Evolutionary conservation across 2,797 vertebrate species (phyloP).

Genomic region (Sphenopsis melanotis): DNA sequence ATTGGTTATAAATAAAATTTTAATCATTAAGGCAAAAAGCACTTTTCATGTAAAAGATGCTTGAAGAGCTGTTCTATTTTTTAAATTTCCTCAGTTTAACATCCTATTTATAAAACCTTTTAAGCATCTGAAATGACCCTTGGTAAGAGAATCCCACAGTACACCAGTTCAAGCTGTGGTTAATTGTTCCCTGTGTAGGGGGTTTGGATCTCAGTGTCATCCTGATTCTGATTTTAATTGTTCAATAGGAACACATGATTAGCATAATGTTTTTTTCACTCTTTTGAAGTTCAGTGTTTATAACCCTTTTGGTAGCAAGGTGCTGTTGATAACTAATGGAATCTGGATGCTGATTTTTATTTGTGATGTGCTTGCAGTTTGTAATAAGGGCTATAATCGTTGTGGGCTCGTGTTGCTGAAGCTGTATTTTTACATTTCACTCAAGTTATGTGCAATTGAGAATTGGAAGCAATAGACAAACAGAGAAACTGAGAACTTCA

Average conservation of each 20-base stretch:
- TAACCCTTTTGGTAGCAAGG: background rate
- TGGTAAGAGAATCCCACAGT: background rate
- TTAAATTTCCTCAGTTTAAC: background rate
- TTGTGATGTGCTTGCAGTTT: background rate
- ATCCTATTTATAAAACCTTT: background rate
- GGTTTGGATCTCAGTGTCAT: background rate
- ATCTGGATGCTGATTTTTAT: background rate
- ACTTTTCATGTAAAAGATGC: background rate
- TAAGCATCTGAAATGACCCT: background rate
- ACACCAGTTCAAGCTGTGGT: background rate
- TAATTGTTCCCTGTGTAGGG: background rate
- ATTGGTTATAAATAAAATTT: slow-evolving; percentile 3
- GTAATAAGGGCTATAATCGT: background rate
- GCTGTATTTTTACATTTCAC: background rate
- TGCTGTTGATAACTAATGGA: background rate
- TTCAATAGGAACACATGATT: background rate
- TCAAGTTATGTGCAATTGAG: background rate
- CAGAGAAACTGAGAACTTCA: background rate
- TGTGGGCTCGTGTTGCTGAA: background rate
- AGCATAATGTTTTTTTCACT: background rate
- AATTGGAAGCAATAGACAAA: background rate
- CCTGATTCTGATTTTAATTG: background rate
- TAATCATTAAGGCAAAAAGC: background rate
- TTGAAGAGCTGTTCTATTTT: background rate
- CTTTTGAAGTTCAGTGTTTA: background rate